Percentiles rank a stretch among this genome's conserved stretches.
Conservation (phyloP, 2,113 vertebrate species). For the Pardalotus punctatus region DNA sequence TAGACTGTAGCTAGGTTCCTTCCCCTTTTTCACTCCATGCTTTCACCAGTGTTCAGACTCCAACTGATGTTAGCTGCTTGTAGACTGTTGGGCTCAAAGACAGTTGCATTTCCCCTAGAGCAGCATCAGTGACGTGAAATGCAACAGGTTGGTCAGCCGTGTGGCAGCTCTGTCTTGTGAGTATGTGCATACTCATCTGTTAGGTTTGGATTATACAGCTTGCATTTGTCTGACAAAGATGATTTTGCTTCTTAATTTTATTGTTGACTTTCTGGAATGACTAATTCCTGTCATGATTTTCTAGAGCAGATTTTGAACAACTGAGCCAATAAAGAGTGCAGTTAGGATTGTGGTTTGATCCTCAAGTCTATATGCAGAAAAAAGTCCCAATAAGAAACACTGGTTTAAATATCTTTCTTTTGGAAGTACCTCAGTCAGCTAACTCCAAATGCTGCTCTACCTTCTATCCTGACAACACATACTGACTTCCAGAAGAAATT, state of each 20-base stretch:
- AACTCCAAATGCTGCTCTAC: not conserved
- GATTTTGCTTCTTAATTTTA: not conserved
- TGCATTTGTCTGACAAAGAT: fast-evolving
- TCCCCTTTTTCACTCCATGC: not conserved
- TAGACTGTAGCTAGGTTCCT: not conserved
- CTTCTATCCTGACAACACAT: not conserved
- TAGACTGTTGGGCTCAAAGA: not conserved
- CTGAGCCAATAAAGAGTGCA: not conserved
- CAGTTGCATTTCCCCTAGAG: not conserved
- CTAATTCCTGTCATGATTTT: not conserved
- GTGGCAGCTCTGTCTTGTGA: not conserved
- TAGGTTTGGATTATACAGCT: not conserved
- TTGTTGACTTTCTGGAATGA: not conserved
- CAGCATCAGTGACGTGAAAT: not conserved
- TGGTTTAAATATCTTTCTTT: not conserved
- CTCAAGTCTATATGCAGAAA: not conserved
- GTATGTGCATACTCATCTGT: not conserved
- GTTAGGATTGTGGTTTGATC: not conserved
- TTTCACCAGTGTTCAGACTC: not conserved
- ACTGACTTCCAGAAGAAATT: not conserved
- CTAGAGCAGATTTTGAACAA: not conserved
- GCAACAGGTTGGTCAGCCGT: fast-evolving
- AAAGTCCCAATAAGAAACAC: not conserved
- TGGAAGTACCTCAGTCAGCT: not conserved
- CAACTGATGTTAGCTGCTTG: not conserved